These are phyloP conservation scores for Eulemur macaco DNA, from an alignment of 2,113 vertebrate species.

Conservation along the genomic window DNA sequence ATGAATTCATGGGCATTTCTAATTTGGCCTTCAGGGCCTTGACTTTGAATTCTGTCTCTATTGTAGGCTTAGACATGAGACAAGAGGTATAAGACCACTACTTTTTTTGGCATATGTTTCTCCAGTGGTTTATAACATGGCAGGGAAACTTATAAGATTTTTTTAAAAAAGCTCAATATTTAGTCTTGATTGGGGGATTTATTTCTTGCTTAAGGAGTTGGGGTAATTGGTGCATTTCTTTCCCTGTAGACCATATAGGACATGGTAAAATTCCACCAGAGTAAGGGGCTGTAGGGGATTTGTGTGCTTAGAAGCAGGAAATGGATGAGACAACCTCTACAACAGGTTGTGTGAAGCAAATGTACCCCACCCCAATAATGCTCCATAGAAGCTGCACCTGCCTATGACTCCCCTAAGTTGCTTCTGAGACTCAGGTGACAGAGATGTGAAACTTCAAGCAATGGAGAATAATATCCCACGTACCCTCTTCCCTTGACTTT, in stretches of 20 bases:
- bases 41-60: slow-evolving; percentile 14
- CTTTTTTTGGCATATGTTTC: not conserved
- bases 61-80: not conserved
- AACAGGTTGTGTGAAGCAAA: not conserved
- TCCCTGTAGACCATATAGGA: not conserved
- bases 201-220: not conserved
- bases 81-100: not conserved
- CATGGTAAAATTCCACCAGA: not conserved
- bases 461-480: not conserved
- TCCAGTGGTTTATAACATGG: not conserved
- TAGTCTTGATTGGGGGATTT: not conserved
- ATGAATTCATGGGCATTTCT: not conserved
- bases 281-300: not conserved
- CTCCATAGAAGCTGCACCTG: not conserved
- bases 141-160: slow-evolving; percentile 1
- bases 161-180: not conserved
- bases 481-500: not conserved
- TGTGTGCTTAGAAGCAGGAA: not conserved
- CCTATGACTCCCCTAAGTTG: not conserved
- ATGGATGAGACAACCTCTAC: not conserved
- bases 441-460: not conserved
- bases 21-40: not conserved
- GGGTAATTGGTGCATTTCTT: not conserved
- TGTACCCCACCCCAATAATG: not conserved
- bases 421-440: not conserved